Evolutionary conservation across 2,888 invertebrate genomes (phyloP).

Genomic region (Lydus trimaculatus): DNA sequence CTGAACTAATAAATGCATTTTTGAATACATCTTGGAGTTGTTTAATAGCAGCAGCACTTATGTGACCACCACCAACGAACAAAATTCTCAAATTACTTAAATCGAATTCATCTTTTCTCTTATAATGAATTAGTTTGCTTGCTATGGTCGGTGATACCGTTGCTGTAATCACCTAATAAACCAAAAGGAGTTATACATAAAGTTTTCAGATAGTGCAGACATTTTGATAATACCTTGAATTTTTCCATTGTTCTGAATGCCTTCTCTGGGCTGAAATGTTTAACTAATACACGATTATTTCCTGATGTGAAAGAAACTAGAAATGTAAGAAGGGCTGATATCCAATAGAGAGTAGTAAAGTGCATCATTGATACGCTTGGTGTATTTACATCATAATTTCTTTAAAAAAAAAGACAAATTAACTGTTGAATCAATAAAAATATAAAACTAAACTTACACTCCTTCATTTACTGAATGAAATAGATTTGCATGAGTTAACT

Average conservation of each 20-base stretch:
- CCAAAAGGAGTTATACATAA: background rate
- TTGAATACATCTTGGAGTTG: background rate
- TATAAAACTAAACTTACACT: conserved; percentile 8
- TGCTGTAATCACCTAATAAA: background rate
- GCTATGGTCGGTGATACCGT: background rate
- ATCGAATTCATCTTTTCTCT: background rate
- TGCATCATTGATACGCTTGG: conserved; percentile 12
- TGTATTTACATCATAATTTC: background rate
- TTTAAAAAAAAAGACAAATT: background rate
- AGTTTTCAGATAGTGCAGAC: too few species aligned
- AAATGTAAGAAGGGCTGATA: conserved; percentile 40
- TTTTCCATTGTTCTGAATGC: conserved; percentile 38
- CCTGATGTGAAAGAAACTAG: conserved; percentile 37
- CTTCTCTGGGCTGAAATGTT: conserved; percentile 36
- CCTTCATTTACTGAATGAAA: conserved; percentile 16
- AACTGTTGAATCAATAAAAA: background rate
- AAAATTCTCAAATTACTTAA: background rate
- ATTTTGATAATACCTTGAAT: conserved; percentile 35
- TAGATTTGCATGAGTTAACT: conserved; percentile 38
- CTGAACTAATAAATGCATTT: background rate
- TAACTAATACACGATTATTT: conserved; percentile 36
- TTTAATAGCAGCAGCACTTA: background rate
- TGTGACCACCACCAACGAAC: background rate
- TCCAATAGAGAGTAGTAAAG: conserved; percentile 48
- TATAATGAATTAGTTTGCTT: background rate